Percentiles rank a stretch among this genome's conserved stretches.
Evolutionary conservation across 2,113 vertebrate species (phyloP).

Genomic region (Hassar affinis): DNA sequence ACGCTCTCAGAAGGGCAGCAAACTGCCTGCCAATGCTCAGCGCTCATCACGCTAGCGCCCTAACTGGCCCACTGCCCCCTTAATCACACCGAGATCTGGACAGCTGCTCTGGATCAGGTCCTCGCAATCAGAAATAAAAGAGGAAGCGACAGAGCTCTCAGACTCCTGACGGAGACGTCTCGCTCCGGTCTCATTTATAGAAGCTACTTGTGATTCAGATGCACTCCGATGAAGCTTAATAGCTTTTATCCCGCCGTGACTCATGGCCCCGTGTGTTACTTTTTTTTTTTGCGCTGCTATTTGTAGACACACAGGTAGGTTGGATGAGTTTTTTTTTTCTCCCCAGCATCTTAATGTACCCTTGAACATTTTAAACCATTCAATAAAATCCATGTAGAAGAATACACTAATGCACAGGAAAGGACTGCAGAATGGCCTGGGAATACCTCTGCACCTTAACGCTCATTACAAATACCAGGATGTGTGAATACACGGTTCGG

Average conservation of each 20-base stretch:
- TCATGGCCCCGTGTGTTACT: constrained; percentile 14
- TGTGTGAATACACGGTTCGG: background rate
- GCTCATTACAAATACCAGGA: background rate
- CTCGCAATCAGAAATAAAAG: constrained; percentile 32
- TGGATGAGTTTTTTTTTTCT: constrained; percentile 53
- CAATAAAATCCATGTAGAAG: background rate
- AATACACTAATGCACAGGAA: background rate
- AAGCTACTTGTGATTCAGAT: constrained; percentile 49
- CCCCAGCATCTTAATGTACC: background rate
- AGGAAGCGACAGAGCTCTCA: background rate
- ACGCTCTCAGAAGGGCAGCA: constrained; percentile 33
- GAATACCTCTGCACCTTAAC: background rate
- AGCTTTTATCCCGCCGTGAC: constrained; percentile 32
- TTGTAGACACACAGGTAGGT: constrained; percentile 69
- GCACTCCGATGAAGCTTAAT: constrained; percentile 38
- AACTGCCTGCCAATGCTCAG: constrained; percentile 28
- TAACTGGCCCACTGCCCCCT: constrained; percentile 29
- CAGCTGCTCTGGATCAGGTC: constrained; percentile 37
- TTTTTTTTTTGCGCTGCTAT: constrained; percentile 55
- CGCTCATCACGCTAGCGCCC: constrained; percentile 22
- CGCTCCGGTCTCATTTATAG: constrained; percentile 36
- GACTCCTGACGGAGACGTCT: constrained; percentile 21
- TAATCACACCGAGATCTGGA: constrained; percentile 33
- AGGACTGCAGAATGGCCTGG: background rate
- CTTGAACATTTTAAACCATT: background rate